Conservation (phyloP, 2,888 invertebrate species). For the Eutolmus rufibarbis region DNA sequence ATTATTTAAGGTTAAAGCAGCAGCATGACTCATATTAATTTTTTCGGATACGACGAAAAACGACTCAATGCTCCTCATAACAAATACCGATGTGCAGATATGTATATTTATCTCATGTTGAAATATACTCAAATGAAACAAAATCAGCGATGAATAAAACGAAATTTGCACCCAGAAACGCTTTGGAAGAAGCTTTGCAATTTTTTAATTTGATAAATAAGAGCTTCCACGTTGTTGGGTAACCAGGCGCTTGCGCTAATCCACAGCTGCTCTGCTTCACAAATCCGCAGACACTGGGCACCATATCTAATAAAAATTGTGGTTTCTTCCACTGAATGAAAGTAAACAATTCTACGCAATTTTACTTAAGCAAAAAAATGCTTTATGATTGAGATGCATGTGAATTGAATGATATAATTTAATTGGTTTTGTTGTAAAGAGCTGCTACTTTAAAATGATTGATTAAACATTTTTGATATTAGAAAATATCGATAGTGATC, state of each 20-base stretch:
- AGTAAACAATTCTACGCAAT: not conserved
- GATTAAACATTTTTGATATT: not conserved
- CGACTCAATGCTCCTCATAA: not conserved
- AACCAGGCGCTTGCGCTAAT: not conserved
- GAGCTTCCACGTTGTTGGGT: not conserved
- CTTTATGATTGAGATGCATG: not conserved
- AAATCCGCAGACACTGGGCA: not conserved
- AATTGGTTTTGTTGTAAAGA: too few species aligned
- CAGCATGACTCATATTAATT: not conserved
- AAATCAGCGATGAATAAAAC: not conserved
- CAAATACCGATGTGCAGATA: not conserved
- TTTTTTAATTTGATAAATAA: not conserved
- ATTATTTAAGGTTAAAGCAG: not conserved
- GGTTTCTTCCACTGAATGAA: not conserved
- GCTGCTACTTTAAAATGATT: not conserved
- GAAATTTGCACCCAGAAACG: not conserved
- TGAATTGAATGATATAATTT: too few species aligned
- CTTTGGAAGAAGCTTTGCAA: not conserved
- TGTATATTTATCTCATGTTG: not conserved
- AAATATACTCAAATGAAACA: not conserved
- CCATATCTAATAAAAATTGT: not conserved
- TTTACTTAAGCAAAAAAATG: not conserved
- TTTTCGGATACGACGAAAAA: not conserved
- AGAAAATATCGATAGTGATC: not conserved
- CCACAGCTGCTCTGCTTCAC: not conserved